These are phyloP conservation scores for Bombus impatiens DNA, from an alignment of 1,140 invertebrate genomes.

Conservation along the genomic window DNA sequence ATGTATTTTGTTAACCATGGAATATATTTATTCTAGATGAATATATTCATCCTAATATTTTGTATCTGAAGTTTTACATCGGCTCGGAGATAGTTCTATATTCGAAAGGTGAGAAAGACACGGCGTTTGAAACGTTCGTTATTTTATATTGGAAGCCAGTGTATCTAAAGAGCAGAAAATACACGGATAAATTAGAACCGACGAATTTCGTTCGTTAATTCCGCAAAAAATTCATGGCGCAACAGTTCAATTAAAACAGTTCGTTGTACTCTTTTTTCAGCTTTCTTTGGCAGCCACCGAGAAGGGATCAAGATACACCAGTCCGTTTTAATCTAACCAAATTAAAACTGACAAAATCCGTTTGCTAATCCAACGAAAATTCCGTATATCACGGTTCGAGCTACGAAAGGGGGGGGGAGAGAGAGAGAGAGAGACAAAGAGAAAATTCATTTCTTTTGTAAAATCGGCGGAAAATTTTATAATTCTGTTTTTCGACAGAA, in stretches of 20 bases:
- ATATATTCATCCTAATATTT: neutral
- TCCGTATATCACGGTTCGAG: neutral
- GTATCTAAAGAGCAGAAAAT: neutral
- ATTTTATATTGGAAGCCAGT: neutral
- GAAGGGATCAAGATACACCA: conserved; percentile 3
- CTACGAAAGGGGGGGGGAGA: neutral
- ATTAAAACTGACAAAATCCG: conserved; percentile 27
- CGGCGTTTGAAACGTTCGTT: neutral
- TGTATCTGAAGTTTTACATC: neutral
- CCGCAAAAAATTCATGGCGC: neutral
- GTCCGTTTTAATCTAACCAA: neutral
- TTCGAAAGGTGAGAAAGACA: neutral
- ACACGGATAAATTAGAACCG: neutral
- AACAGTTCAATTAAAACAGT: conserved; percentile 31
- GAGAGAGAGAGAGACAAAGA: no score
- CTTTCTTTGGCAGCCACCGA: neutral
- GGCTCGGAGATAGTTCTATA: neutral
- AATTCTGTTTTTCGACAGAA: neutral
- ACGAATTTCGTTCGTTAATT: neutral
- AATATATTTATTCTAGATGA: no score
- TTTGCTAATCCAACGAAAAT: conserved; percentile 16
- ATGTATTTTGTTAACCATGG: no score
- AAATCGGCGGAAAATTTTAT: neutral
- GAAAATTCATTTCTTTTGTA: neutral
- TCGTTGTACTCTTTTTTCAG: neutral